A percentile compares a stretch with the other conserved stretches of the same genome.
Conservation (phyloP, 2,797 vertebrate genomes). For the Pseudochaenichthys georgianus region DNA sequence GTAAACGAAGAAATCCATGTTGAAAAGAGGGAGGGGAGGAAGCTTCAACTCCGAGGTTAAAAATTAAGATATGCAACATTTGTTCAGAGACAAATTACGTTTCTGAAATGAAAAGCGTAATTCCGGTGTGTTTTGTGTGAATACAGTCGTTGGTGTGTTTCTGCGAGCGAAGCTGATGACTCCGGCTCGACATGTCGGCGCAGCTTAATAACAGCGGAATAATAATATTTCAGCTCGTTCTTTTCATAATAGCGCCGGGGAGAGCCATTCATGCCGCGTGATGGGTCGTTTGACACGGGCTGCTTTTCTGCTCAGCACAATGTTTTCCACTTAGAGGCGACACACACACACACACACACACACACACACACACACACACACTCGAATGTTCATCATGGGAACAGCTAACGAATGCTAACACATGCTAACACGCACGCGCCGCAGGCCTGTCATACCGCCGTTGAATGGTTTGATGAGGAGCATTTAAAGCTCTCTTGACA, state of each 20-base stretch:
- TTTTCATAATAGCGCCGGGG: constrained; percentile 48
- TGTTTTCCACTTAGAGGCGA: constrained; percentile 41
- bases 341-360: background rate
- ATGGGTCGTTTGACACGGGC: constrained; percentile 68
- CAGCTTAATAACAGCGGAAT: constrained; percentile 64
- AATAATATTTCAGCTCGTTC: constrained; percentile 67
- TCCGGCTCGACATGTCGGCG: constrained; percentile 58
- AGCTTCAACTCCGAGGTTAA: constrained; percentile 16
- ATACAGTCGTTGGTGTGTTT: constrained; percentile 36
- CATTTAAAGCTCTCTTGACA: constrained; percentile 65
- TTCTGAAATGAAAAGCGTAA: constrained; percentile 47
- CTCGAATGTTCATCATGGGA: background rate
- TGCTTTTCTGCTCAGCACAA: constrained; percentile 67
- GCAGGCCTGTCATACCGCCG: constrained; percentile 52
- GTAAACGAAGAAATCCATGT: background rate
- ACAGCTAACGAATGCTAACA: constrained; percentile 42
- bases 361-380: constrained; percentile 26
- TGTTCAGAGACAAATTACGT: constrained; percentile 34
- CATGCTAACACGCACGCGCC: constrained; percentile 36
- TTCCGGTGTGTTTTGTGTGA: constrained; percentile 53
- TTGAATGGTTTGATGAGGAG: constrained; percentile 50
- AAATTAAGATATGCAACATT: constrained; percentile 22
- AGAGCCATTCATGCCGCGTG: constrained; percentile 59
- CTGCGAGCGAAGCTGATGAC: constrained; percentile 51
- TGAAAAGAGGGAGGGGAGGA: background rate